These are phyloP conservation scores for Forficula auricularia DNA, from an alignment of 1,140 invertebrate species.

Conservation along the genomic window DNA sequence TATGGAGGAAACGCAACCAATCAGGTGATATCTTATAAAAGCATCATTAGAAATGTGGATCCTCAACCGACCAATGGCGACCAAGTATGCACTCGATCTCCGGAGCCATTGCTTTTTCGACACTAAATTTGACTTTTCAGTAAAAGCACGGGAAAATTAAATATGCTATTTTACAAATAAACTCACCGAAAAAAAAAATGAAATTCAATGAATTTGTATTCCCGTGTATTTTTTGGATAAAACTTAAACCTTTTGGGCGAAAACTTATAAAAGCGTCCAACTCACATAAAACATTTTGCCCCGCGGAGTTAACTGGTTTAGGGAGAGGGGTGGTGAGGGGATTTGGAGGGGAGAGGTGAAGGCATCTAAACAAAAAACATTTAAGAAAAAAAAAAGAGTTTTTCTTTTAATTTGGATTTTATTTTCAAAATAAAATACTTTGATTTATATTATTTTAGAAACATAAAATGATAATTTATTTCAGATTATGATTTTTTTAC, in stretches of 20 bases:
- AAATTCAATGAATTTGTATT: background rate
- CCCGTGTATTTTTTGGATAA: background rate
- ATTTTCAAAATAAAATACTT: background rate
- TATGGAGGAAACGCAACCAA: slow-evolving; percentile 34
- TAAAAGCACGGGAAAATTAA: background rate
- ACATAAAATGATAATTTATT: too few species aligned
- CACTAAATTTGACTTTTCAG: slow-evolving; percentile 6
- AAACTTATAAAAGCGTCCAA: too few species aligned
- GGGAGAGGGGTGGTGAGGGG: too few species aligned
- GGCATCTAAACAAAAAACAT: too few species aligned
- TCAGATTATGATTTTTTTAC: too few species aligned
- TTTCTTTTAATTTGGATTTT: background rate
- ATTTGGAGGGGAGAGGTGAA: too few species aligned
- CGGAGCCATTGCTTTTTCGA: slow-evolving; percentile 14
- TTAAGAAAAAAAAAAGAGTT: background rate
- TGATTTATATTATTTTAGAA: background rate
- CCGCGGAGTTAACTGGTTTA: too few species aligned
- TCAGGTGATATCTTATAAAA: slow-evolving; percentile 40
- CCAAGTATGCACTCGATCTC: slow-evolving; percentile 18
- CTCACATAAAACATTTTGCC: too few species aligned
- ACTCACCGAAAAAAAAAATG: background rate
- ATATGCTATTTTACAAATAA: background rate
- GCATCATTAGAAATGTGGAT: slow-evolving; percentile 33
- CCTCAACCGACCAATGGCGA: slow-evolving; percentile 35
- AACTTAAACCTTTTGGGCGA: too few species aligned